These are phyloP conservation scores for Ploceus nigricollis DNA, from an alignment of 2,113 vertebrate species.

Conservation along the genomic window DNA sequence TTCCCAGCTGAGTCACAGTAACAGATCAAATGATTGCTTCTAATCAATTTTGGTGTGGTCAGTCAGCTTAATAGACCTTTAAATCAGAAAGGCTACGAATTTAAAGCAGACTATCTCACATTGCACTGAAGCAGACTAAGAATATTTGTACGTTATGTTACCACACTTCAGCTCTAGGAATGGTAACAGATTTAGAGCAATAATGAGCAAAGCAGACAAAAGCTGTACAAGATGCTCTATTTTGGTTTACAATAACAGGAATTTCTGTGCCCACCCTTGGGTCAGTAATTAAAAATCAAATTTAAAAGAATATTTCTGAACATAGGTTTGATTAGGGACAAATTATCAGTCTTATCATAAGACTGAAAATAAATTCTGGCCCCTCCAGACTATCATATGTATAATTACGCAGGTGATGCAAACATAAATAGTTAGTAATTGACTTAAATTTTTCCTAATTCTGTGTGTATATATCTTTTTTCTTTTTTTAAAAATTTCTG, in stretches of 20 bases:
- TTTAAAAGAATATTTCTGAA: neutral
- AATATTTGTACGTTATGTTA: neutral
- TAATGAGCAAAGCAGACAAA: neutral
- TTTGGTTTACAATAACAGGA: neutral
- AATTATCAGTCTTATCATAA: neutral
- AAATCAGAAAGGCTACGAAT: neutral
- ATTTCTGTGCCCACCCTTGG: neutral
- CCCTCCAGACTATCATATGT: rapidly evolving
- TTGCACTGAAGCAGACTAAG: neutral
- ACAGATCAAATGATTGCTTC: neutral
- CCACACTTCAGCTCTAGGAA: neutral
- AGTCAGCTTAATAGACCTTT: neutral
- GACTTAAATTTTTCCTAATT: neutral
- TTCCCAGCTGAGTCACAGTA: neutral
- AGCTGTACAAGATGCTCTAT: neutral
- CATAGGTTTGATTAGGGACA: neutral
- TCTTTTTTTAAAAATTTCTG: neutral
- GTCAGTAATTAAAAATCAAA: neutral
- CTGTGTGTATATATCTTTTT: neutral
- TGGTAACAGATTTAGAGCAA: neutral
- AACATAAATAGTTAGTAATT: neutral
- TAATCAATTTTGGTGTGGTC: neutral
- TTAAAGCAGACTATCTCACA: neutral
- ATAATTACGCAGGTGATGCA: neutral
- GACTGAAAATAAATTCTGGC: neutral